A percentile compares a stretch with the other conserved stretches of the same genome.
phyloP scores from a whole-genome alignment of 2,888 invertebrate genomes.

The Rotaria macrura region DNA sequence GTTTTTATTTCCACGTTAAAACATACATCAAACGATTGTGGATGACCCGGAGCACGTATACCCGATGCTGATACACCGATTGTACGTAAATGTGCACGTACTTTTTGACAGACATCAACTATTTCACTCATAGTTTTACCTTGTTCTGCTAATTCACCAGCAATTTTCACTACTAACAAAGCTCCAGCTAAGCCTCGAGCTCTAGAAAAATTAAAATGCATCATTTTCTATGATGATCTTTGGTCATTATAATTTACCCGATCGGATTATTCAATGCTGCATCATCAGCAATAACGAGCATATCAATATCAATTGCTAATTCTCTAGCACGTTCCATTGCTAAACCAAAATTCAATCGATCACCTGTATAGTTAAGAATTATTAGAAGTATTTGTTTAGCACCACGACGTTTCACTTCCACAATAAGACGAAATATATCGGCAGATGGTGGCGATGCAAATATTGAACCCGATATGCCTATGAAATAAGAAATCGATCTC shows the following conservation, averaged over 20 bases:
- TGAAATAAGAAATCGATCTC: too few relatives aligned
- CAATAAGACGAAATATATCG: slow-evolving; percentile 44
- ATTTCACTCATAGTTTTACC: slow-evolving; percentile 58
- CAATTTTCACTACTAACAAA: slow-evolving; percentile 58
- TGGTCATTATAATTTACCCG: slow-evolving; percentile 38
- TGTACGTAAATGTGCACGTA: slow-evolving; percentile 44
- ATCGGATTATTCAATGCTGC: slow-evolving; percentile 53
- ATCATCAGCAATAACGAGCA: slow-evolving; percentile 62
- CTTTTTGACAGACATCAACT: slow-evolving; percentile 38
- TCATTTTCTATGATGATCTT: too few relatives aligned
- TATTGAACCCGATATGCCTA: slow-evolving; percentile 55
- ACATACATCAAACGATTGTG: background rate
- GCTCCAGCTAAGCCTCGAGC: slow-evolving; percentile 57
- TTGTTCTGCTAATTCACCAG: slow-evolving; percentile 64
- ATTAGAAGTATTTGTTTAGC: slow-evolving; percentile 54
- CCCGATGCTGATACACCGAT: slow-evolving; percentile 32
- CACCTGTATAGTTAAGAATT: slow-evolving; percentile 67
- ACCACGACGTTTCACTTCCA: slow-evolving; percentile 1
- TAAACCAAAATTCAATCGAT: slow-evolving; percentile 68
- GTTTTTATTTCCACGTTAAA: too few relatives aligned
- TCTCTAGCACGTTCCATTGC: slow-evolving; percentile 64
- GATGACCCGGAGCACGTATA: background rate
- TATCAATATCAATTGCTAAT: slow-evolving; percentile 56
- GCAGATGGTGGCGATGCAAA: slow-evolving; percentile 67
- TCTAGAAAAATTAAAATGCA: background rate